These are phyloP conservation scores for Oceanites oceanicus DNA, from an alignment of 2,113 vertebrate species.

Conservation along the genomic window DNA sequence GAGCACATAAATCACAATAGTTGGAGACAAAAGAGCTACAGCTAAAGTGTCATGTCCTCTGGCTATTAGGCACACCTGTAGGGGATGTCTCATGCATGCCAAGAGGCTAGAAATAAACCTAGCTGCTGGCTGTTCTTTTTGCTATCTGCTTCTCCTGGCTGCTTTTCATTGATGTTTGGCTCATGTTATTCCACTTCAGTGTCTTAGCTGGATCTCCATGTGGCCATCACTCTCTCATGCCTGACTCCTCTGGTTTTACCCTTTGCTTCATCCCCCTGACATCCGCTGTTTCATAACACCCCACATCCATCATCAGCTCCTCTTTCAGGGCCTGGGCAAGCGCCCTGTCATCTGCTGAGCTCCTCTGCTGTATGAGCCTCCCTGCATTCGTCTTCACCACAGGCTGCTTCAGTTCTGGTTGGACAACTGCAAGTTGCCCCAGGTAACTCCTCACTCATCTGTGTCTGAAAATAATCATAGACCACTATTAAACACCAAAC, in stretches of 20 bases:
- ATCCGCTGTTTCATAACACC: background rate
- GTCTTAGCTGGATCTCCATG: background rate
- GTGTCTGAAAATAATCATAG: background rate
- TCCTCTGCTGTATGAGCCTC: background rate
- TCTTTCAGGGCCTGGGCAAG: background rate
- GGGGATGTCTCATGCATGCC: background rate
- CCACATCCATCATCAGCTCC: background rate
- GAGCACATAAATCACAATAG: background rate
- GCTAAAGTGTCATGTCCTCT: background rate
- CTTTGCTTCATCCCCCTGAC: background rate
- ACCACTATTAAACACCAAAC: background rate
- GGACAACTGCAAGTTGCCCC: background rate
- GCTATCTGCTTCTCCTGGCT: background rate
- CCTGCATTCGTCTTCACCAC: background rate
- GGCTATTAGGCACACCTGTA: background rate
- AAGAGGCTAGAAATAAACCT: background rate
- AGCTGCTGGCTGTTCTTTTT: background rate
- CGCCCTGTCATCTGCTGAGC: background rate
- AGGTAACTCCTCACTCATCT: background rate
- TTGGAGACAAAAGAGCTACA: background rate
- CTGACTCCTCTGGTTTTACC: background rate
- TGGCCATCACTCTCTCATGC: background rate
- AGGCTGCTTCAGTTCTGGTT: background rate
- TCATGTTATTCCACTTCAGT: background rate
- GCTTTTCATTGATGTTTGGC: background rate